Percentiles rank a stretch among this genome's conserved stretches.
These are phyloP conservation scores for Hemibagrus wyckioides DNA, from an alignment of 2,113 vertebrate genomes.

Conservation along the genomic window DNA sequence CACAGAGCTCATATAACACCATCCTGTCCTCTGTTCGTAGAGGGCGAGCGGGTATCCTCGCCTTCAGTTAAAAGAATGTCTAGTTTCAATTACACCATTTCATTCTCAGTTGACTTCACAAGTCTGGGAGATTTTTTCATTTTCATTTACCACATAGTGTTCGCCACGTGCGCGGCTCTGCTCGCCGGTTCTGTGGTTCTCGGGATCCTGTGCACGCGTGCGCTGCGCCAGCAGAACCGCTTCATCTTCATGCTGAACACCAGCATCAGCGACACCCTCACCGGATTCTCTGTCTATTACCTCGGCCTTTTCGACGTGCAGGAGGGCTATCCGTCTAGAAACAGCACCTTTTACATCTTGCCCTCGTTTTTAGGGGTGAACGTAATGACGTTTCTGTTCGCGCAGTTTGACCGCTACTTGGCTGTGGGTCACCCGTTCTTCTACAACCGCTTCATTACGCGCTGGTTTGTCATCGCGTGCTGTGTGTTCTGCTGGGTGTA, in stretches of 20 bases:
- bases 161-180: conserved; percentile 67
- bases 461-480: conserved; percentile 56
- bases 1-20: neutral
- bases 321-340: conserved; percentile 74
- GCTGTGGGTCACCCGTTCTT: conserved; percentile 75
- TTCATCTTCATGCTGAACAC: conserved; percentile 79
- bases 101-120: conserved; percentile 69
- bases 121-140: conserved; percentile 66
- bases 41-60: neutral
- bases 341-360: conserved; percentile 72
- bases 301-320: conserved; percentile 78
- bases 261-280: conserved; percentile 76
- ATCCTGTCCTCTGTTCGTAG: conserved; percentile 41
- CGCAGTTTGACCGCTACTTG: conserved; percentile 76
- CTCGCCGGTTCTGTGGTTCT: conserved; percentile 72
- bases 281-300: conserved; percentile 74
- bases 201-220: conserved; percentile 63
- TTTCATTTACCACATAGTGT: conserved; percentile 72
- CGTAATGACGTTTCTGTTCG: conserved; percentile 75
- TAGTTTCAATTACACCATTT: conserved; percentile 60
- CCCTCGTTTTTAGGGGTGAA: conserved; percentile 77
- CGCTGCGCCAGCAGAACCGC: conserved; percentile 73
- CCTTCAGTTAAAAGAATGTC: neutral
- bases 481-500: conserved; percentile 74
- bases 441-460: conserved; percentile 67